Evolutionary conservation across 2,113 vertebrate genomes (phyloP).

Genomic region (Callipepla squamata): DNA sequence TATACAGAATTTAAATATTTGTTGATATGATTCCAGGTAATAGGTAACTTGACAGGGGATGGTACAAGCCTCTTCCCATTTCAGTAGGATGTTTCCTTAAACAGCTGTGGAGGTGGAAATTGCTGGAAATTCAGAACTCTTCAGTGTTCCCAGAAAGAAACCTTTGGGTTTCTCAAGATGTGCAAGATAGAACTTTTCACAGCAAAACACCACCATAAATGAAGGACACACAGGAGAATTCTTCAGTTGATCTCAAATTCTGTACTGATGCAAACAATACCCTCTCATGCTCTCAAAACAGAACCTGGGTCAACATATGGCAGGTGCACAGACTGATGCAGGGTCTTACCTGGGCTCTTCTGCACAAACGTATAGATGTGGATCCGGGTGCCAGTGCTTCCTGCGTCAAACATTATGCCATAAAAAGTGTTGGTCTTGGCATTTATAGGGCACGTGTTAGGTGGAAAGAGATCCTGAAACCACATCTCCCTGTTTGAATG

Average conservation of each 20-base stretch:
- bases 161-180: neutral
- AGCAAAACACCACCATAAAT: neutral
- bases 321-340: neutral
- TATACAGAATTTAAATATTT: neutral
- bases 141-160: neutral
- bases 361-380: conserved; percentile 97
- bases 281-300: neutral
- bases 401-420: conserved; percentile 98
- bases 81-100: neutral
- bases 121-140: neutral
- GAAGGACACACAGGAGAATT: neutral
- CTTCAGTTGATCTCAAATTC: neutral
- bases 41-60: neutral
- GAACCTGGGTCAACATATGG: neutral
- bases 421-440: conserved; percentile 81
- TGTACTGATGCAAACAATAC: neutral
- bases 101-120: neutral
- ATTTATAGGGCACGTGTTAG: conserved; percentile 78
- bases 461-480: conserved; percentile 87
- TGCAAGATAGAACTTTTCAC: neutral
- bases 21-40: neutral
- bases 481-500: conserved; percentile 83
- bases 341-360: conserved; percentile 84
- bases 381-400: conserved; percentile 96
- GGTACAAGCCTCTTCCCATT: neutral